These are phyloP conservation scores for Petrolisthes manimaculis DNA, from an alignment of 2,888 invertebrate genomes.

Conservation along the genomic window DNA sequence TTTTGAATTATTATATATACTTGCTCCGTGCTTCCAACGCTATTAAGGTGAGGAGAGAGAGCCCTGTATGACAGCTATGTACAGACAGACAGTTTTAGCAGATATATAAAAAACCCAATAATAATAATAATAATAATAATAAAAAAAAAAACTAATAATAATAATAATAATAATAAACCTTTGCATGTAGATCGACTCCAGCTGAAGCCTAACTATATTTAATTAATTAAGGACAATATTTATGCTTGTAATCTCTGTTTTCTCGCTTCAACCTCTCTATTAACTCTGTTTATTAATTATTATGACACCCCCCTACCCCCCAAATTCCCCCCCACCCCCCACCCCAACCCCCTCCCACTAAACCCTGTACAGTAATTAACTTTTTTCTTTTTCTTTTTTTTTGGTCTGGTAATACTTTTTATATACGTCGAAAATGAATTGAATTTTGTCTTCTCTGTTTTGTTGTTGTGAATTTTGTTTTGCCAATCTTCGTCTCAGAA, in stretches of 20 bases:
- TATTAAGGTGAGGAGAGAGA: constrained; percentile 50
- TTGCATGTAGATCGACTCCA: constrained; percentile 48
- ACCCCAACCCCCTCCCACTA: neutral
- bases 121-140: constrained; percentile 16
- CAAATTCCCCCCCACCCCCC: neutral
- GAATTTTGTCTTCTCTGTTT: no score
- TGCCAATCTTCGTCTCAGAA: no score
- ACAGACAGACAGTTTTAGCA: constrained; percentile 48
- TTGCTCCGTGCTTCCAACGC: constrained; percentile 59
- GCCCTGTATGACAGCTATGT: constrained; percentile 63
- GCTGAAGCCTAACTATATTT: constrained; percentile 33
- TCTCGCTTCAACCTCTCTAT: no score
- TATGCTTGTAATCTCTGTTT: neutral
- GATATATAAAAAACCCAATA: constrained; percentile 25
- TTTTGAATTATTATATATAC: constrained; percentile 41
- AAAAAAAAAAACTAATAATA: constrained; percentile 15
- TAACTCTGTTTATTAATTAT: no score
- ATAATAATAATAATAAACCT: constrained; percentile 9
- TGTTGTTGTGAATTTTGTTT: no score
- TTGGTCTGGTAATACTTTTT: no score
- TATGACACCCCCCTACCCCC: neutral
- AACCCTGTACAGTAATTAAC: no score
- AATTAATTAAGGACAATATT: constrained; percentile 45
- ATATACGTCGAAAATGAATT: no score
- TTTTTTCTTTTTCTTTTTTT: no score